Evolutionary conservation across 2,888 invertebrate genomes (phyloP), one percentile per base, ranked within the genome.

Genomic region (Andrena camellia): DNA sequence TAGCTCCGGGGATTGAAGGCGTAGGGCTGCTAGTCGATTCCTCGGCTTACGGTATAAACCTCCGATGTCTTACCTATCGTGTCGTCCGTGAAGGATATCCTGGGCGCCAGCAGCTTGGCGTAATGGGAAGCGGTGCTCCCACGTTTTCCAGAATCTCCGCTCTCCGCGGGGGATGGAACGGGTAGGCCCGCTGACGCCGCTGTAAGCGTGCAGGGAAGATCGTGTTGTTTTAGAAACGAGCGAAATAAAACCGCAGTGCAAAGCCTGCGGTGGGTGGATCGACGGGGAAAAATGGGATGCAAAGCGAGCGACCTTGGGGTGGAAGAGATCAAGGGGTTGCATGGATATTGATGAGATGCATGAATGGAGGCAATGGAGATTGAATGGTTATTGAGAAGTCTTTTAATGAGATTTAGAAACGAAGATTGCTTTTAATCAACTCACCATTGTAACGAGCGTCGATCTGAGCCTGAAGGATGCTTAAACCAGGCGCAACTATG

Each of bases 401-500:
- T 13, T 4, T 13, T 42, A 42, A 42, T 13, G 13, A 13, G 1
- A 13, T 42, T 13, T 17, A 4, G 0, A 17, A n/a, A 35, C 23
- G 23, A 59, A 48, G 8, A 23, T 20, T 31, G 35, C 35, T 26
- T 59, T 26, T 48, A 26, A 64, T 64, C 8, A 42, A 60, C 77
- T 66, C 64, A 88, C 91, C 90, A 70, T 88, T 95, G 90, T 96
- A 95, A 86, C 96, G 95, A 74, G 97, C 96, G 91, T 97, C 97
- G 89, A 97, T 96, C 94, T 97, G 97, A 75, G 97, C 97, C 86
- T 97, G 97, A 42, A 98, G 95, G 89, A 98, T 97, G 90, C 95
- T 97, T 91, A 98, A 96, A 70, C 97, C 97, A 1, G 98, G 98
- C 59, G 97, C 97, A 63, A 98, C 97, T 92, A 98, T 98, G 85